These are phyloP conservation scores for Pseudolycoriella hygida DNA, from an alignment of 2,888 invertebrate species.

Conservation along the genomic window DNA sequence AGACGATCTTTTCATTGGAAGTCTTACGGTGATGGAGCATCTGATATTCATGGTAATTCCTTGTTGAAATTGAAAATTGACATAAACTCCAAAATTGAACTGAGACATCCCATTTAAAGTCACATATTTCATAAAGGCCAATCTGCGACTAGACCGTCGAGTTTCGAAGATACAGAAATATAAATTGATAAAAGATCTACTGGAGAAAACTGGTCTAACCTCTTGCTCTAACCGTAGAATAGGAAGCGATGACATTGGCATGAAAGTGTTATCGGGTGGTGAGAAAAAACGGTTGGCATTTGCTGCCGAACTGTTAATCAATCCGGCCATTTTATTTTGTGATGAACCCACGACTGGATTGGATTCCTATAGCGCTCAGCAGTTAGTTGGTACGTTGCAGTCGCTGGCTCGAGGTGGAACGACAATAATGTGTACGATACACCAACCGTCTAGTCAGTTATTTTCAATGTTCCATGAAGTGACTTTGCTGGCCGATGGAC, in stretches of 20 bases:
- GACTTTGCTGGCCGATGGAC: slow-evolving; percentile 70
- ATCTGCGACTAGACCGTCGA: slow-evolving; percentile 59
- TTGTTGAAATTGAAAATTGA: no score
- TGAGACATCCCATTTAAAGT: background rate
- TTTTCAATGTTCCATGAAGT: slow-evolving; percentile 68
- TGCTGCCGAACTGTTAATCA: slow-evolving; percentile 80
- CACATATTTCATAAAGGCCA: slow-evolving; percentile 11
- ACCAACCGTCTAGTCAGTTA: slow-evolving; percentile 80
- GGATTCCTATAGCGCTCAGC: slow-evolving; percentile 84
- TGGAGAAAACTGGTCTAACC: slow-evolving; percentile 52
- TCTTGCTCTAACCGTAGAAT: slow-evolving; percentile 59
- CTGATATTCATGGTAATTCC: slow-evolving; percentile 62
- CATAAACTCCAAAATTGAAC: background rate
- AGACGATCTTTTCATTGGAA: slow-evolving; percentile 73
- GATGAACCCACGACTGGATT: slow-evolving; percentile 92
- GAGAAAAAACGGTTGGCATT: slow-evolving; percentile 85
- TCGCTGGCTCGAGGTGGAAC: slow-evolving; percentile 56
- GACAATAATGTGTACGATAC: slow-evolving; percentile 83
- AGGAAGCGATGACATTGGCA: slow-evolving; percentile 42
- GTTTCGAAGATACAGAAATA: slow-evolving; percentile 40
- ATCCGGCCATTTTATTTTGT: slow-evolving; percentile 82
- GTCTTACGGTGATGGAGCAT: slow-evolving; percentile 74
- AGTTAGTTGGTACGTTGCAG: slow-evolving; percentile 53
- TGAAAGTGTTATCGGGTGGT: slow-evolving; percentile 58
- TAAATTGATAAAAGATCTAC: slow-evolving; percentile 46